Percentiles rank a stretch among this genome's conserved stretches.
Conservation (phyloP, 1,140 invertebrate genomes). For the Drosophila sechellia region DNA sequence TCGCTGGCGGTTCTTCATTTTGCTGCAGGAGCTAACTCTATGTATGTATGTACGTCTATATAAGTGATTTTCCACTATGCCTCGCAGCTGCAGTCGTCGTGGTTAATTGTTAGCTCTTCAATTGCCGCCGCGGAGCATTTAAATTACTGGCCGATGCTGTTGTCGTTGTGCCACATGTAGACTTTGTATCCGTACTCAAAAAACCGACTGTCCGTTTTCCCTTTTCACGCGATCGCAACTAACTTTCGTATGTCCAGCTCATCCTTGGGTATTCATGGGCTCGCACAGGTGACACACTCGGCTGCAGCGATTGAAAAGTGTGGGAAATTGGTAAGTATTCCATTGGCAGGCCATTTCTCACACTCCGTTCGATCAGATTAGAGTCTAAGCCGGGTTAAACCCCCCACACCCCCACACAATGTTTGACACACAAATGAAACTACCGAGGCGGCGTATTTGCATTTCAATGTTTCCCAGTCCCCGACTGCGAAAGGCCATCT, state of each 20-base stretch:
- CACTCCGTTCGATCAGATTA: conserved; percentile 11
- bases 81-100: conserved; percentile 32
- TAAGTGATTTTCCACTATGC: conserved; percentile 24
- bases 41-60: not conserved
- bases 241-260: conserved; percentile 54
- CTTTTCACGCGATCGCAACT: conserved; percentile 17
- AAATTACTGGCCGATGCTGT: conserved; percentile 65
- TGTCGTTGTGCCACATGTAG: conserved; percentile 48
- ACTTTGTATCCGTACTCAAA: conserved; percentile 50
- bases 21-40: conserved; percentile 51
- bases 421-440: not conserved
- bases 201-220: conserved; percentile 17
- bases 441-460: conserved; percentile 15
- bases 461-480: conserved; percentile 12
- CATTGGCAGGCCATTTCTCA: not conserved
- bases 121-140: conserved; percentile 65
- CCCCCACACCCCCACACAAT: not conserved
- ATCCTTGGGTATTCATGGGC: conserved; percentile 24
- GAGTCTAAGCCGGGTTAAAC: not conserved
- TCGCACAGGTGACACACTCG: conserved; percentile 22
- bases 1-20: conserved; percentile 61
- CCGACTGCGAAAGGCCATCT: conserved; percentile 23
- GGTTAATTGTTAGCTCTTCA: conserved; percentile 68
- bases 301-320: conserved; percentile 9
- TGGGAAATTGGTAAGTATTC: conserved; percentile 13